These are phyloP conservation scores for Theocolax elegans DNA, from an alignment of 1,140 invertebrate genomes.

Conservation along the genomic window DNA sequence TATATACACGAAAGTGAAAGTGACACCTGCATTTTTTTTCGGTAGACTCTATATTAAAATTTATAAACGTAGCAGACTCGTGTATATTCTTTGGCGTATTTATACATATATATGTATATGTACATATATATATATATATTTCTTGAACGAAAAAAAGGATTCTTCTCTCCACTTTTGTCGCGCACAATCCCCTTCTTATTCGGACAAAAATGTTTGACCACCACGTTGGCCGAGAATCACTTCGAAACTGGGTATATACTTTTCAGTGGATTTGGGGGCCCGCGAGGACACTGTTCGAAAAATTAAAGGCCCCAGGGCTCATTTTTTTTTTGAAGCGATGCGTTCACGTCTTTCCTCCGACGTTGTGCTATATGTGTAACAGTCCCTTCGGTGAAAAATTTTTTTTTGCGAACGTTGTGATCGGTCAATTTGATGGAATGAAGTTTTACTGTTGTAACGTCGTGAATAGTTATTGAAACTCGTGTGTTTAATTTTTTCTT, in stretches of 20 bases:
- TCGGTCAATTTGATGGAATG: no score
- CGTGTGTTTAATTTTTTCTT: no score
- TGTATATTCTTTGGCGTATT: conserved; percentile 40
- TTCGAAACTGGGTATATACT: conserved; percentile 12
- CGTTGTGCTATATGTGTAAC: background rate
- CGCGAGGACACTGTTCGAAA: conserved; percentile 58
- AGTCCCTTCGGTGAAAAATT: no score
- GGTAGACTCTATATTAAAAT: conserved; percentile 50
- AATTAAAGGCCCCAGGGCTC: conserved; percentile 63
- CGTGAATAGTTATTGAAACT: no score
- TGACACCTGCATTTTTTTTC: conserved; percentile 38
- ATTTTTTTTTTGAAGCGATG: conserved; percentile 37
- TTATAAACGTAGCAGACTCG: conserved; percentile 51
- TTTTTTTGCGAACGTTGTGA: no score
- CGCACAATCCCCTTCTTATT: no score
- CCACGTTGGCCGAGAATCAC: conserved; percentile 19
- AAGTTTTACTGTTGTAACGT: no score
- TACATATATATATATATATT: no score
- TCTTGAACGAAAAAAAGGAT: no score
- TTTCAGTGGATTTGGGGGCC: conserved; percentile 49
- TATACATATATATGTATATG: no score
- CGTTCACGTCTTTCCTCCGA: conserved; percentile 44
- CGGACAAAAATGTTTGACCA: background rate
- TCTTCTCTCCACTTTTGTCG: background rate
- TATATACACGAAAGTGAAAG: conserved; percentile 52